Evolutionary conservation across 2,797 vertebrate genomes (phyloP).

Genomic region (Parauchenoglanis ngamensis): DNA sequence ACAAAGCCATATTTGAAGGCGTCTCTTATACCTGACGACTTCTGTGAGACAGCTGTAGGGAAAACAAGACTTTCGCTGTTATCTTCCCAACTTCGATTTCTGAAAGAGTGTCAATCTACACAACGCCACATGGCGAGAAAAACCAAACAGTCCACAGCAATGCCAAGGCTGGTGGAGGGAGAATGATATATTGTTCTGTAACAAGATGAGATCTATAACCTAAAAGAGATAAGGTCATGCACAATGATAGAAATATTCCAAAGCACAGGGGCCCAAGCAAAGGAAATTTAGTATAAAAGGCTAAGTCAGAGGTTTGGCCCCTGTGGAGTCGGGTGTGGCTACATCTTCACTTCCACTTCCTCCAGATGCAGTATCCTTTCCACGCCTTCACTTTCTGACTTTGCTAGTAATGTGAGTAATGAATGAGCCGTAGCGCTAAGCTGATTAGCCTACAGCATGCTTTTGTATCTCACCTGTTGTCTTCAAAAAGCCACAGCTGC

Average conservation of each 20-base stretch:
- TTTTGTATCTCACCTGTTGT: background rate
- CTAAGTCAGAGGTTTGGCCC: slow-evolving; percentile 9
- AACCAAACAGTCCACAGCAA: background rate
- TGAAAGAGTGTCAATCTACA: background rate
- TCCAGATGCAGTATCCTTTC: slow-evolving; percentile 15
- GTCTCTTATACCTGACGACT: background rate
- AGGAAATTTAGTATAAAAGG: background rate
- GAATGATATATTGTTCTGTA: background rate
- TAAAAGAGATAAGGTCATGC: background rate
- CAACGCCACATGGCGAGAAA: background rate
- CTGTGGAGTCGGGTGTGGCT: background rate
- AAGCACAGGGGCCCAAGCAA: background rate
- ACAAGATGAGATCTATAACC: background rate
- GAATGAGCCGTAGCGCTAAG: background rate
- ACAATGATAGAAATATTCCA: background rate
- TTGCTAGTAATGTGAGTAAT: background rate
- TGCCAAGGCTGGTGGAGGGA: background rate
- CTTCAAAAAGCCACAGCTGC: background rate
- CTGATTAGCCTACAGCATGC: background rate
- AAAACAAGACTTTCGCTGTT: background rate
- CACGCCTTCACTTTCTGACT: slow-evolving; percentile 5
- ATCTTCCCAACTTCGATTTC: background rate
- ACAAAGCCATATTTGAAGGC: background rate
- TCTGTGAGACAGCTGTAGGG: background rate
- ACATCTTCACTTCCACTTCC: slow-evolving; percentile 19